A percentile compares a stretch with the other conserved stretches of the same genome.
These are phyloP conservation scores for Brachionus asplanchnoidis DNA, from an alignment of 1,140 invertebrate species.

Conservation along the genomic window DNA sequence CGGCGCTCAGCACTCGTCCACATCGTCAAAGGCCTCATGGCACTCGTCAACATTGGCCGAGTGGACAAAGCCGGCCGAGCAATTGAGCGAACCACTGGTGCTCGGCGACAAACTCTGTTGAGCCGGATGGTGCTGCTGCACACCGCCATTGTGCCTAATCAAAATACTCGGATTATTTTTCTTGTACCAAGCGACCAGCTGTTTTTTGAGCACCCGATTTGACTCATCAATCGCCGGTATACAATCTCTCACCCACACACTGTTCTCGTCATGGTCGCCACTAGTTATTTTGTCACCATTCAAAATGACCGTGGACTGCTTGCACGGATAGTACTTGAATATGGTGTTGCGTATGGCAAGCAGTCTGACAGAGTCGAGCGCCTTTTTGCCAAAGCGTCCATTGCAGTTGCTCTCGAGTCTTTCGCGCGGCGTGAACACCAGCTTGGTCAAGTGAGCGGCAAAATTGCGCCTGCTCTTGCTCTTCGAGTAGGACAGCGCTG, in stretches of 20 bases:
- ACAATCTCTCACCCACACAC: slow-evolving; percentile 16
- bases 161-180: slow-evolving; percentile 23
- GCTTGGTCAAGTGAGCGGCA: slow-evolving; percentile 12
- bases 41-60: neutral
- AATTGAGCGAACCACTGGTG: neutral
- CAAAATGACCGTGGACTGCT: slow-evolving; percentile 23
- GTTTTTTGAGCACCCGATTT: slow-evolving; percentile 9
- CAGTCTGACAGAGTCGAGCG: neutral
- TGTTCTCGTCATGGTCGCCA: slow-evolving; percentile 22
- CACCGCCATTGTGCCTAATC: neutral
- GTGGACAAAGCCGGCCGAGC: neutral
- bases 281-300: slow-evolving; percentile 37
- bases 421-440: slow-evolving; percentile 13
- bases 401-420: slow-evolving; percentile 24
- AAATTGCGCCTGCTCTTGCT: slow-evolving; percentile 22
- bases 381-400: slow-evolving; percentile 26
- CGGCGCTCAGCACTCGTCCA: neutral
- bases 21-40: neutral
- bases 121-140: neutral
- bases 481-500: slow-evolving; percentile 10
- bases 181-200: slow-evolving; percentile 31
- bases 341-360: slow-evolving; percentile 10
- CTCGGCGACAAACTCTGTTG: neutral
- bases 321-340: slow-evolving; percentile 35
- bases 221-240: slow-evolving; percentile 29